phyloP scores from a whole-genome alignment of 2,888 invertebrate genomes.

The Drosophila borborema region DNA sequence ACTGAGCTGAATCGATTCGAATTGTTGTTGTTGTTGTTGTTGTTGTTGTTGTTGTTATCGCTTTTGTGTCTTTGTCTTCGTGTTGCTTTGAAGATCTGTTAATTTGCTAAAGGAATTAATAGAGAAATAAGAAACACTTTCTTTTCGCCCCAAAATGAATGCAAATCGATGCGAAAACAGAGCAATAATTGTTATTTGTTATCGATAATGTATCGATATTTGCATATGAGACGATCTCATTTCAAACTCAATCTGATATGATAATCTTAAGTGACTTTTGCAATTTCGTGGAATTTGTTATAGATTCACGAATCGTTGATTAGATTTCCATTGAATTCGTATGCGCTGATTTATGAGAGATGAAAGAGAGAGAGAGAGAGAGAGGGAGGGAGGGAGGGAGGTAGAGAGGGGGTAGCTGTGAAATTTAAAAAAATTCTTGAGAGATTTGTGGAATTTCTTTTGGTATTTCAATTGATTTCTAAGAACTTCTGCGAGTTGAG shows the following conservation, averaged over 20 bases:
- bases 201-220: conserved; percentile 9
- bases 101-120: conserved; percentile 57
- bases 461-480: not conserved
- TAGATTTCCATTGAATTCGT: not conserved
- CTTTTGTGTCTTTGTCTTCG: not conserved
- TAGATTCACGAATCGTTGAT: not conserved
- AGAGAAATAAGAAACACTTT: conserved; percentile 52
- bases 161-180: conserved; percentile 14
- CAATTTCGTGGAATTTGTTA: not conserved
- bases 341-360: not conserved
- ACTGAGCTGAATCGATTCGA: not conserved
- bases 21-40: no score
- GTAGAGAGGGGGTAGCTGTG: not conserved
- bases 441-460: not conserved
- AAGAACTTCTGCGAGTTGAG: not conserved
- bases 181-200: conserved; percentile 57
- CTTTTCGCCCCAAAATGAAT: conserved; percentile 53
- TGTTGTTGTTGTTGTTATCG: conserved; percentile 2
- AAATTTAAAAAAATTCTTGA: not conserved
- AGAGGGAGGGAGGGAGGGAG: no score
- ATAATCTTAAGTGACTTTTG: no score
- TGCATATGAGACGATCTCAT: conserved; percentile 8
- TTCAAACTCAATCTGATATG: not conserved
- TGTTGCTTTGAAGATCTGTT: conserved; percentile 44
- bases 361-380: not conserved